Conservation (phyloP, 2,113 vertebrate genomes). For the Microtus ochrogaster region DNA sequence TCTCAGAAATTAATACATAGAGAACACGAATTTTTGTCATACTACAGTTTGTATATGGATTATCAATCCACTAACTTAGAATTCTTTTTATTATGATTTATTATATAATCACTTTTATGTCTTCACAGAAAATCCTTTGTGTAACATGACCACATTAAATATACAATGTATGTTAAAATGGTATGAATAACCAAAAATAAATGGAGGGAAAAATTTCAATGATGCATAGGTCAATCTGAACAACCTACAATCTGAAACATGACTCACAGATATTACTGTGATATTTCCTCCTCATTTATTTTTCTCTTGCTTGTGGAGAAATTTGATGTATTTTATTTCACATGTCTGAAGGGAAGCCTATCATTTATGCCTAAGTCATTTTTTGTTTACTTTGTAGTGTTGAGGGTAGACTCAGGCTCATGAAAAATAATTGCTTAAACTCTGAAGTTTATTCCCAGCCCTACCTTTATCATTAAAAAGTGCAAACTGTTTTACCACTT, state of each 20-base stretch:
- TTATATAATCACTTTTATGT: background rate
- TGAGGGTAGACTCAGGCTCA: background rate
- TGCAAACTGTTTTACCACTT: background rate
- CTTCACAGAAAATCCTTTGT: background rate
- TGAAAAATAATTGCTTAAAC: background rate
- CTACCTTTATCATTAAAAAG: background rate
- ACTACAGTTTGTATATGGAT: background rate
- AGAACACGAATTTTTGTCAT: background rate
- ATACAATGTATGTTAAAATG: background rate
- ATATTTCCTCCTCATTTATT: background rate
- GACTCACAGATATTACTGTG: background rate
- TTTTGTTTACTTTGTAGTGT: background rate
- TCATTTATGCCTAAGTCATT: background rate
- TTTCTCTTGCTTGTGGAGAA: background rate
- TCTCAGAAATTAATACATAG: background rate
- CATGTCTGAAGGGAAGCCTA: accelerated
- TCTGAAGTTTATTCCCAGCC: background rate
- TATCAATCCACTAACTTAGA: background rate
- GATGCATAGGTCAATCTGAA: background rate
- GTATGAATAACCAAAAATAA: background rate
- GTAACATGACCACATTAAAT: background rate
- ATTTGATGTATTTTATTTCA: background rate
- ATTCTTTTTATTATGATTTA: background rate
- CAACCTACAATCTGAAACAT: background rate
- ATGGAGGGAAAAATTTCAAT: background rate